Percentiles rank a stretch among this genome's conserved stretches.
phyloP scores from a whole-genome alignment of 2,113 vertebrate genomes.

The Hyperopisus bebe region DNA sequence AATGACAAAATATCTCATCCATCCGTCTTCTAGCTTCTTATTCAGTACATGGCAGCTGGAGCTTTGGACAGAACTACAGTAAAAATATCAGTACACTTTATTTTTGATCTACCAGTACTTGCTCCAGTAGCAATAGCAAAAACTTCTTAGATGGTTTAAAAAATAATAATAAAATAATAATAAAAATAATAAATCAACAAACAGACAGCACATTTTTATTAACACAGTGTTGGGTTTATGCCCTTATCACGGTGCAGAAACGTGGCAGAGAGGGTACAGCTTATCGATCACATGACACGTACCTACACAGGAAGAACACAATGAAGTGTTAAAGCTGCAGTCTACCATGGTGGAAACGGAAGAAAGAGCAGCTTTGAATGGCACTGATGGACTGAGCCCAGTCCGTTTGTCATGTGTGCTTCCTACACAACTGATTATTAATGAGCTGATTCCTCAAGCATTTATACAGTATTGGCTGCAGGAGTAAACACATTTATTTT shows the following conservation, averaged over 20 bases:
- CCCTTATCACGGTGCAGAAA: background rate
- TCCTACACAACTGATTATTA: background rate
- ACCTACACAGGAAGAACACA: background rate
- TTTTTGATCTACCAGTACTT: background rate
- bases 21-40: background rate
- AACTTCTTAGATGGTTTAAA: background rate
- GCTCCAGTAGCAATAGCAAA: background rate
- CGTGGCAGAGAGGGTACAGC: background rate
- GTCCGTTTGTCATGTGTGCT: background rate
- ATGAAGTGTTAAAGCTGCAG: background rate
- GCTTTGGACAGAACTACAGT: background rate
- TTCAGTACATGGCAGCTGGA: background rate
- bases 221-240: background rate
- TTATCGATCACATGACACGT: background rate
- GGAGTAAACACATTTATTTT: background rate
- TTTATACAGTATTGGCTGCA: background rate
- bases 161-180: background rate
- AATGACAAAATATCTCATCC: background rate
- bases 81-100: background rate
- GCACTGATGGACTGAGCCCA: background rate
- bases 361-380: background rate
- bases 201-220: background rate
- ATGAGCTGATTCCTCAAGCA: background rate
- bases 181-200: background rate
- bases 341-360: background rate